Percentiles rank a stretch among this genome's conserved stretches.
These are phyloP conservation scores for Xenopus borealis DNA, from an alignment of 2,113 vertebrate species.

Conservation along the genomic window DNA sequence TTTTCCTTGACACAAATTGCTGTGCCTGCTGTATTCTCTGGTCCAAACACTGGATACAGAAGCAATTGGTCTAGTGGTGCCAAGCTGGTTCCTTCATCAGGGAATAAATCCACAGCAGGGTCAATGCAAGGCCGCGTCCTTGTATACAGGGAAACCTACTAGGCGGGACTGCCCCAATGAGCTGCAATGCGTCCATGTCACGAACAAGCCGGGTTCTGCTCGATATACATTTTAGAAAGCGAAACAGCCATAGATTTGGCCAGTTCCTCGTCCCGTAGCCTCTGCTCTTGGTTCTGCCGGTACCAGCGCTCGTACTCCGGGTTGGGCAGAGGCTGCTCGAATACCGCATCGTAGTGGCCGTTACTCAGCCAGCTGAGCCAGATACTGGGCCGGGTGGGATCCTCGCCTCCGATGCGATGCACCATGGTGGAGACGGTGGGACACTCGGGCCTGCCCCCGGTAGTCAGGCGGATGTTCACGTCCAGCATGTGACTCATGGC, in stretches of 20 bases:
- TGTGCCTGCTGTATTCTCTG: too few relatives aligned
- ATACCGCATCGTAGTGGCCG: constrained; percentile 91
- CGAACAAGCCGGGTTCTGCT: constrained; percentile 73
- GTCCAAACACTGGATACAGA: too few relatives aligned
- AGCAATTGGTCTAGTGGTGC: too few relatives aligned
- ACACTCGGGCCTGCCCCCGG: constrained; percentile 88
- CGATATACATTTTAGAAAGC: constrained; percentile 94
- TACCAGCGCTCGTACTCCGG: constrained; percentile 94
- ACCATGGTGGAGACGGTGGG: constrained; percentile 95
- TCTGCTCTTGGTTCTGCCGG: constrained; percentile 83
- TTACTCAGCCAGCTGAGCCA: constrained; percentile 98
- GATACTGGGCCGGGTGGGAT: constrained; percentile 71
- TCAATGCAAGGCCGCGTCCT: too few relatives aligned
- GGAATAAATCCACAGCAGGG: too few relatives aligned
- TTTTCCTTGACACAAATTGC: too few relatives aligned
- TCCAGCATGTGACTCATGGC: constrained; percentile 97
- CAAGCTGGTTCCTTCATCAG: too few relatives aligned
- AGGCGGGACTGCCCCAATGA: too few relatives aligned
- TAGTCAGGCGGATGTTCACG: constrained; percentile 88
- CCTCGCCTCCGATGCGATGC: constrained; percentile 86
- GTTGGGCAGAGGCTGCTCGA: constrained; percentile 79
- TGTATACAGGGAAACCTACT: not conserved
- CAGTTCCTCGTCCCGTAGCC: constrained; percentile 85
- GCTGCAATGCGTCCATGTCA: constrained; percentile 47
- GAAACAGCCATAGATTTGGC: constrained; percentile 94